Conservation (phyloP, 2,888 invertebrate species). For the Spicauda simplicius region DNA sequence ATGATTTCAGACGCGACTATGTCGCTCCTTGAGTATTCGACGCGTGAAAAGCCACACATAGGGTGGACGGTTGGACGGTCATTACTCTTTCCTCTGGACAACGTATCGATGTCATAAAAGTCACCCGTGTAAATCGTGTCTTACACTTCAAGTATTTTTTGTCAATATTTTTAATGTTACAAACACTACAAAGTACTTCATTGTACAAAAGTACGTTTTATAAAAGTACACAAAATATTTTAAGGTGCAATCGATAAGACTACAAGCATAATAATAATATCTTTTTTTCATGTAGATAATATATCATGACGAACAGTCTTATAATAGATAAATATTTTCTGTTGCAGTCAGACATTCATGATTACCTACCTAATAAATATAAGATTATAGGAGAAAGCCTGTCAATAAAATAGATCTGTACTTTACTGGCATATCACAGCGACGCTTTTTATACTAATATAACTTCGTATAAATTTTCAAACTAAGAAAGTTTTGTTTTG, state of each 20-base stretch:
- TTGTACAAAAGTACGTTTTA: constrained; percentile 11
- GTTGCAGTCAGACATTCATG: constrained; percentile 42
- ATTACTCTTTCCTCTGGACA: not conserved
- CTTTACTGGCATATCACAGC: constrained; percentile 8
- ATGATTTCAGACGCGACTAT: not conserved
- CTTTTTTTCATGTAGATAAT: constrained; percentile 19
- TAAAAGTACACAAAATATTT: constrained; percentile 35
- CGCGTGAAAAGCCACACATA: too few relatives aligned
- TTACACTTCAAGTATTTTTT: not conserved
- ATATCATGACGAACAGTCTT: constrained; percentile 44
- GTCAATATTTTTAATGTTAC: not conserved
- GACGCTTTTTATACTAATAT: not conserved
- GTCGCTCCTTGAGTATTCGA: too few relatives aligned
- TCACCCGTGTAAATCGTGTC: not conserved
- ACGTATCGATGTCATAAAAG: not conserved
- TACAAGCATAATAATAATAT: constrained; percentile 20
- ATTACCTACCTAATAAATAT: constrained; percentile 19
- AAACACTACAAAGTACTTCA: constrained; percentile 10
- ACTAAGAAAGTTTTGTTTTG: not conserved
- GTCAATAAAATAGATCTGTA: constrained; percentile 51
- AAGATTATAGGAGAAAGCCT: constrained; percentile 62
- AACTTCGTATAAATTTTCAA: not conserved
- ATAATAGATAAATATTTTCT: constrained; percentile 46
- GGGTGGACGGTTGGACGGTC: not conserved
- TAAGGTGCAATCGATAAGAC: constrained; percentile 19